Conservation (phyloP, 2,888 invertebrate genomes). For the Tetrapedia diversipes region DNA sequence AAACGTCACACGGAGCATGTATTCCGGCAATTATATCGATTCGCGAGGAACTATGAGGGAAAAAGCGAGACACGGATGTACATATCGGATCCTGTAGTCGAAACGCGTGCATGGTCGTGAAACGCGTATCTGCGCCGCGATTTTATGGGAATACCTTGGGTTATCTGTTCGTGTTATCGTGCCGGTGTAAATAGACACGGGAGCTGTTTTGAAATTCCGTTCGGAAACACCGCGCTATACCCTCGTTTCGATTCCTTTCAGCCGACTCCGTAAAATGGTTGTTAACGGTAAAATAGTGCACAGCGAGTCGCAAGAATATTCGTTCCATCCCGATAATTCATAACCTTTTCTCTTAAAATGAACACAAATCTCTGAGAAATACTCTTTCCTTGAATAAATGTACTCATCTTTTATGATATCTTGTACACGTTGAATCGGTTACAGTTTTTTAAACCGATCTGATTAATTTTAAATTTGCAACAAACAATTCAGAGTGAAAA, state of each 20-base stretch:
- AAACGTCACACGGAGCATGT: not conserved
- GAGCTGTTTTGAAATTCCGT: not conserved
- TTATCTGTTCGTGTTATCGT: slow-evolving; percentile 1
- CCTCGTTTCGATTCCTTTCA: not conserved
- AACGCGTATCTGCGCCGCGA: slow-evolving; percentile 1
- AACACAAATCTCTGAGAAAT: too few relatives aligned
- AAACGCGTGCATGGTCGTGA: not conserved
- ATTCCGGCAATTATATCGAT: slow-evolving; percentile 6
- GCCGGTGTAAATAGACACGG: slow-evolving; percentile 5
- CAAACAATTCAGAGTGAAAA: too few relatives aligned
- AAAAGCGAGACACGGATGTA: not conserved
- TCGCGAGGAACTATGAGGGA: not conserved
- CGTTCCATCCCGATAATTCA: too few relatives aligned
- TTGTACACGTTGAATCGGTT: too few relatives aligned
- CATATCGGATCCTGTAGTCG: not conserved
- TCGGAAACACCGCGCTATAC: not conserved
- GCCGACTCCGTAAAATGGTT: not conserved
- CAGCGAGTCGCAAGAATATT: not conserved
- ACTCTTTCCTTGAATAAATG: too few relatives aligned
- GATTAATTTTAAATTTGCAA: too few relatives aligned
- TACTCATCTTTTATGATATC: too few relatives aligned
- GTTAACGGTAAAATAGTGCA: not conserved
- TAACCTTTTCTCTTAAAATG: too few relatives aligned
- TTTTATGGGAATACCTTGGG: slow-evolving; percentile 3
- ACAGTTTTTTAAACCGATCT: too few relatives aligned